Evolutionary conservation across 2,797 vertebrate species (phyloP).

Genomic region (Pagetopsis macropterus): DNA sequence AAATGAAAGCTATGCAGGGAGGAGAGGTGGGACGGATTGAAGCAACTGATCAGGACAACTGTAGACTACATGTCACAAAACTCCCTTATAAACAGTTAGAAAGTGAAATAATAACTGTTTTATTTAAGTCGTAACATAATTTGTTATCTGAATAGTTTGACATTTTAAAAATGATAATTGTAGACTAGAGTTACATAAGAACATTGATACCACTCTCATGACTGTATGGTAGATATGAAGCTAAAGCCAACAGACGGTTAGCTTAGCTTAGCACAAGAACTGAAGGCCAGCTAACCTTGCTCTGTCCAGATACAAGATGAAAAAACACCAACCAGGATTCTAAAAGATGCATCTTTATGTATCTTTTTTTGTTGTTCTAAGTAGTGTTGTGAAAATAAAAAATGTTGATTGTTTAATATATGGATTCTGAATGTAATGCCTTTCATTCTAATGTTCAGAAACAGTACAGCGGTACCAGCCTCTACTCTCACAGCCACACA

Average conservation of each 20-base stretch:
- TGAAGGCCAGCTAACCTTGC: background rate
- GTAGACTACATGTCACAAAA: background rate
- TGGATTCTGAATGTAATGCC: too few relatives aligned
- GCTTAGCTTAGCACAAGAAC: constrained; percentile 2
- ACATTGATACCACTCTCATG: background rate
- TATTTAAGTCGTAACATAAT: too few relatives aligned
- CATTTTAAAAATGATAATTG: background rate
- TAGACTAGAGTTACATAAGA: background rate
- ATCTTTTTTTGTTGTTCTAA: background rate
- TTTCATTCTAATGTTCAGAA: too few relatives aligned
- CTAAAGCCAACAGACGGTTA: background rate
- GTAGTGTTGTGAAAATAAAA: too few relatives aligned
- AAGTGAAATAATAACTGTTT: background rate
- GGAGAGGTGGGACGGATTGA: background rate
- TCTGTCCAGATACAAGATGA: background rate
- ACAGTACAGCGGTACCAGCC: too few relatives aligned
- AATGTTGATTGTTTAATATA: too few relatives aligned
- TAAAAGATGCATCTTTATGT: background rate
- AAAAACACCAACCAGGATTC: background rate
- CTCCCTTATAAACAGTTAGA: background rate
- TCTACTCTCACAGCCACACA: too few relatives aligned
- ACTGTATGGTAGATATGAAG: background rate
- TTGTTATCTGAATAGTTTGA: background rate
- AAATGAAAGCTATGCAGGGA: background rate
- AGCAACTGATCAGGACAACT: background rate